Conservation (phyloP, 2,797 vertebrate species). For the Gephyroberyx darwinii region DNA sequence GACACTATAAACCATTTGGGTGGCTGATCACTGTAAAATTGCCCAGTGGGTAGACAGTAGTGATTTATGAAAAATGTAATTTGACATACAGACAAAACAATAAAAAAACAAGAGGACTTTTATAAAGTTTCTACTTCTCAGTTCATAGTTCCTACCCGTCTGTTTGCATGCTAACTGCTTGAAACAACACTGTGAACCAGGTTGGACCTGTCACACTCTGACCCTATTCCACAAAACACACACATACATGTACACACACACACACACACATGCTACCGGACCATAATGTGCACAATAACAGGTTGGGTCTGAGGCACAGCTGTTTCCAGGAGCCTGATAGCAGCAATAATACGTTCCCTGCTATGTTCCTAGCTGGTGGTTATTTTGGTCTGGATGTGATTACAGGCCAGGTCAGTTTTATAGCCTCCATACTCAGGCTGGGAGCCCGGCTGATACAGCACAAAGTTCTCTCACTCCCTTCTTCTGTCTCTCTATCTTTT, state of each 20-base stretch:
- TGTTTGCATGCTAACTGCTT: constrained; percentile 37
- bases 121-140: neutral
- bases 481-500: constrained; percentile 41
- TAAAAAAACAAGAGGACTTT: neutral
- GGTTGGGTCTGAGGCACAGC: constrained; percentile 7
- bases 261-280: neutral
- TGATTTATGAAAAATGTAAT: neutral
- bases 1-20: no score
- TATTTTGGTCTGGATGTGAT: constrained; percentile 69
- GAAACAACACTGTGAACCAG: neutral
- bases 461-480: constrained; percentile 27
- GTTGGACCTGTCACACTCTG: neutral
- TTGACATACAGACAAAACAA: neutral
- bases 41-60: neutral
- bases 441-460: constrained; percentile 10
- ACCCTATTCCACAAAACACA: constrained; percentile 4
- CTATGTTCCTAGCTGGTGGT: constrained; percentile 37
- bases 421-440: constrained; percentile 27
- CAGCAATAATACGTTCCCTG: constrained; percentile 7
- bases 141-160: neutral
- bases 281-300: constrained; percentile 9
- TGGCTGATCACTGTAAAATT: no score
- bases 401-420: constrained; percentile 56
- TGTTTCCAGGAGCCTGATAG: constrained; percentile 17
- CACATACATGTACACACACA: neutral